A percentile compares a stretch with the other conserved stretches of the same genome.
Conservation (phyloP, 1,140 invertebrate genomes). For the Panagrolaimus sp. region DNA sequence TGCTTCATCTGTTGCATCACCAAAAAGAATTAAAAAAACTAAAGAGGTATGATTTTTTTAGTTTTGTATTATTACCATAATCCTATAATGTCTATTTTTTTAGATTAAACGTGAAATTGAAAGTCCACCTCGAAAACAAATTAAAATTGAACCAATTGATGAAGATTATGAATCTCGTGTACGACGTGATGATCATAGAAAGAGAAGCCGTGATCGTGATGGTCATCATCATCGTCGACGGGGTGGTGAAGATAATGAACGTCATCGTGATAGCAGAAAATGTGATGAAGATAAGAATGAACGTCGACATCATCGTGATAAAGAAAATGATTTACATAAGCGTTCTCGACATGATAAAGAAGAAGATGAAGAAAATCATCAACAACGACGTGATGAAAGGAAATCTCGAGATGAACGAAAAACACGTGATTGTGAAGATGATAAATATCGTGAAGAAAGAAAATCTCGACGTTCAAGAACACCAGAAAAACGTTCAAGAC, state of each 20-base stretch:
- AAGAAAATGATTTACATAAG: not conserved
- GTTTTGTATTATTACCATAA: too few relatives aligned
- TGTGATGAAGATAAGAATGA: too few relatives aligned
- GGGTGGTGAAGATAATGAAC: not conserved
- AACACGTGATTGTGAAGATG: too few relatives aligned
- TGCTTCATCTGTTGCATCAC: not conserved
- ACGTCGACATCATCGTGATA: not conserved
- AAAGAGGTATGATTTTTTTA: too few relatives aligned
- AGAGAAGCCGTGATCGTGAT: too few relatives aligned
- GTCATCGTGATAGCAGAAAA: too few relatives aligned
- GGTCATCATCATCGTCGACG: too few relatives aligned
- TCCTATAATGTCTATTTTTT: too few relatives aligned
- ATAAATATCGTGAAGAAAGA: not conserved
- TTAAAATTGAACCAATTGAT: not conserved
- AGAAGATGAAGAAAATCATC: not conserved
- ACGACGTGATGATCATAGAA: not conserved
- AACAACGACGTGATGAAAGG: not conserved
- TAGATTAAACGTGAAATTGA: too few relatives aligned
- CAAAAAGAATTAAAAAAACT: not conserved
- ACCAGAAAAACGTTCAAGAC: too few relatives aligned
- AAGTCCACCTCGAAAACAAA: not conserved
- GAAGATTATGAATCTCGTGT: not conserved
- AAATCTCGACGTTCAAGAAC: too few relatives aligned
- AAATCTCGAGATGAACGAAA: not conserved
- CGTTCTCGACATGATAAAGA: not conserved